A percentile compares a stretch with the other conserved stretches of the same genome.
Evolutionary conservation across 2,888 invertebrate genomes (phyloP).

Genomic region (Galeopsomyia nigrocyanea): DNA sequence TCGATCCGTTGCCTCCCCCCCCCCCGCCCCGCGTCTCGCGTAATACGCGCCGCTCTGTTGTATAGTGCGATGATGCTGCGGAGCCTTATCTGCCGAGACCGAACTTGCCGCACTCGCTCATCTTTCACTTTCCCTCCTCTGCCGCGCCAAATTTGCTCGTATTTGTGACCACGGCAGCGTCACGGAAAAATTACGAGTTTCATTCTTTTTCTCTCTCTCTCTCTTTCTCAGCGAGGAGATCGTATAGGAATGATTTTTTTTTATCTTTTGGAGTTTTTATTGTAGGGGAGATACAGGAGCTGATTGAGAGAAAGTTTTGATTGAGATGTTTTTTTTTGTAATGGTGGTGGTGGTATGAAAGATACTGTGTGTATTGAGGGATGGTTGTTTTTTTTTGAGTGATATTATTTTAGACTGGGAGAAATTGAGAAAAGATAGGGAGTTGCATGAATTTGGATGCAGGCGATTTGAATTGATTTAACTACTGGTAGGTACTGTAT

Average conservation of each 20-base stretch:
- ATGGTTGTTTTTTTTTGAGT: no score
- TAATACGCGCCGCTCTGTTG: neutral
- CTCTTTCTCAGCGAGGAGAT: neutral
- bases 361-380: no score
- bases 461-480: no score
- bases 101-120: constrained; percentile 19
- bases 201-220: no score
- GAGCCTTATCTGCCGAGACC: constrained; percentile 24
- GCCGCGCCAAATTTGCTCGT: constrained; percentile 29
- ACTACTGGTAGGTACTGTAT: no score
- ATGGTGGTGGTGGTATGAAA: no score
- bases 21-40: neutral
- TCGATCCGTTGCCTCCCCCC: constrained; percentile 36
- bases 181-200: neutral
- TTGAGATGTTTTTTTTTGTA: constrained; percentile 1
- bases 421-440: no score
- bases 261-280: neutral
- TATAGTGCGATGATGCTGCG: constrained; percentile 17
- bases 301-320: constrained; percentile 29
- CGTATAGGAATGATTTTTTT: constrained; percentile 19
- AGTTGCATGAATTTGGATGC: no score
- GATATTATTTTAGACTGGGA: no score
- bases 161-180: constrained; percentile 19
- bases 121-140: constrained; percentile 15
- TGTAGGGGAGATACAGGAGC: neutral